These are phyloP conservation scores for Caradrina kadenii DNA, from an alignment of 2,888 invertebrate genomes.

Conservation along the genomic window DNA sequence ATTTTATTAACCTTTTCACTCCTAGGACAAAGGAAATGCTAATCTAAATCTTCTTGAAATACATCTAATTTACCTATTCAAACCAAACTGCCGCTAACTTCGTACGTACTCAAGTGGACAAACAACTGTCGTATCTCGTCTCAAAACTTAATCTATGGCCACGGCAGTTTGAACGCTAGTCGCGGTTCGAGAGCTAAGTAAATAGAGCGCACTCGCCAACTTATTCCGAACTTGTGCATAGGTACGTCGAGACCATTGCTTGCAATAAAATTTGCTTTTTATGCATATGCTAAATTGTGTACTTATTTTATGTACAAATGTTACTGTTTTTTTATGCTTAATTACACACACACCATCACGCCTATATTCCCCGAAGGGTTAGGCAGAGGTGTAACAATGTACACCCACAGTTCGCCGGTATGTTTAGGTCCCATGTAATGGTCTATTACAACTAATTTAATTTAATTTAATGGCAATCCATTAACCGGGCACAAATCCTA, in stretches of 20 bases:
- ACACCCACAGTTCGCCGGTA: too few relatives aligned
- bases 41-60: background rate
- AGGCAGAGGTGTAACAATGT: too few relatives aligned
- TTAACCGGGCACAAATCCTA: too few relatives aligned
- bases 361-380: too few relatives aligned
- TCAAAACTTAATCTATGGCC: conserved; percentile 67
- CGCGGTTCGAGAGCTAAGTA: conserved; percentile 82
- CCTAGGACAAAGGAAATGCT: too few relatives aligned
- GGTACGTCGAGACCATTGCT: conserved; percentile 65
- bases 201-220: conserved; percentile 80
- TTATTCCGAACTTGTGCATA: conserved; percentile 79
- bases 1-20: too few relatives aligned
- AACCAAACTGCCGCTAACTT: conserved; percentile 9
- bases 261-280: conserved; percentile 75
- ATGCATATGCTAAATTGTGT: conserved; percentile 50
- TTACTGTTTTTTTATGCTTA: background rate
- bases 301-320: background rate
- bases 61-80: background rate
- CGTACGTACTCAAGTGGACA: background rate
- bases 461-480: too few relatives aligned
- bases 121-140: conserved; percentile 34
- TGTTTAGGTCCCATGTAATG: too few relatives aligned
- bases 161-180: conserved; percentile 70
- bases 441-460: too few relatives aligned
- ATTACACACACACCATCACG: too few relatives aligned